Evolutionary conservation across 2,888 invertebrate genomes (phyloP).

Genomic region (Erpobdella octoculata): DNA sequence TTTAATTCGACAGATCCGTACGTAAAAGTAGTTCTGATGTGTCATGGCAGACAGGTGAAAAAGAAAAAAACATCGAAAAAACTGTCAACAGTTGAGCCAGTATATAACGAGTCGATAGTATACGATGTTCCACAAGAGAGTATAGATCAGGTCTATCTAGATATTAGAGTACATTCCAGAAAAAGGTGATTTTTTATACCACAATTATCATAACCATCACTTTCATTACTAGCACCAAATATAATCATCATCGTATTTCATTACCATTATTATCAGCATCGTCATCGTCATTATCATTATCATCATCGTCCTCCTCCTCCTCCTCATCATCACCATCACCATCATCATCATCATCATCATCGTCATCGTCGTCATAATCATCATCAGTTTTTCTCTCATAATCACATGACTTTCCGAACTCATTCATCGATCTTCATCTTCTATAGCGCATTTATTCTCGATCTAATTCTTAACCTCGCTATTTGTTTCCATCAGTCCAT

Average conservation of each 20-base stretch:
- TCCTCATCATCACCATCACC: conserved; percentile 26
- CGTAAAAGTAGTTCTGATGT: conserved; percentile 80
- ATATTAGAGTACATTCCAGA: conserved; percentile 79
- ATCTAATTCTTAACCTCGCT: background rate
- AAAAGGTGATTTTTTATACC: conserved; percentile 61
- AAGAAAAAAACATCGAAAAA: conserved; percentile 87
- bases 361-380: conserved; percentile 4
- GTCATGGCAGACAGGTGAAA: conserved; percentile 78
- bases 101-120: conserved; percentile 85
- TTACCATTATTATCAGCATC: background rate
- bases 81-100: conserved; percentile 74
- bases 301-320: conserved; percentile 8
- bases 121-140: conserved; percentile 80
- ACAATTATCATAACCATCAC: conserved; percentile 7
- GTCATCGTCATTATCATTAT: conserved; percentile 5
- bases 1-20: conserved; percentile 70
- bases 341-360: conserved; percentile 9
- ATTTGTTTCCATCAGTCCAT: background rate
- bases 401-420: too few relatives aligned
- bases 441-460: background rate
- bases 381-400: too few relatives aligned
- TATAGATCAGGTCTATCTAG: conserved; percentile 67
- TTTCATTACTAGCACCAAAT: conserved; percentile 4
- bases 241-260: too few relatives aligned
- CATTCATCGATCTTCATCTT: background rate